Evolutionary conservation across 2,113 vertebrate genomes (phyloP), one percentile per base, ranked within the genome.

Genomic region (Petromus typicus): DNA sequence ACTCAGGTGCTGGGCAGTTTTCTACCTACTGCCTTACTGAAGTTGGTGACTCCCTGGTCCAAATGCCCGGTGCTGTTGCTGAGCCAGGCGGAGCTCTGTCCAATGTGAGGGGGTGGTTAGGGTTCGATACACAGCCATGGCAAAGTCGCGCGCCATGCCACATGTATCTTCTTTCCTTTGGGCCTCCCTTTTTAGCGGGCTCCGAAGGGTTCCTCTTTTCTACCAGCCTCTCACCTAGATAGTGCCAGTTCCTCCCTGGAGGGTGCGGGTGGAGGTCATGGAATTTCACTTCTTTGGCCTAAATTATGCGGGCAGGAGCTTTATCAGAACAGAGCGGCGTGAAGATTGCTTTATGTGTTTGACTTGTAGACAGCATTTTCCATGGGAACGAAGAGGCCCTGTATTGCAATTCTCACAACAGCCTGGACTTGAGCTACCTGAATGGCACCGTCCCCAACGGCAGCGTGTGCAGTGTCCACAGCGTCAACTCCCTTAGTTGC

Each of bases 391-490:
- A 99, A 93, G 98, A 99, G 76, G 97, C 98, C 76, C 98, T 99
- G 30, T 99, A 99, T 95, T 99, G 98, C 98, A 99, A 99, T 92
- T 99, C 99, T 37, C 99, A 99, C 98, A 99, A 98, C 91, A 99
- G 99, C 97, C 98, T 99, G 97, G 99, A 99, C 92, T 99, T 99
- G 40, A 98, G 98, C 64, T 99, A 98, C 93, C 97, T 99, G n/a
- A 99, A 99, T 1, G 99, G 99, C 67, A 99, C 99, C 0, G 98
- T 99, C 66, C 98, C 99, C 94, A 99, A 99, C 0, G 99, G 99
- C 78, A 99, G 99, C 0, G 99, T 99, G 94, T 99, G 99, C 95
- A 99, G 99, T 64, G 99, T 99, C 22, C 99, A 99, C 94, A 99
- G 99, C 90, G 97, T 99, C 97, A 99, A 99, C 98, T 99, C 99